Base-by-base conservation (phyloP, 2,113 vertebrate species). In the Lethenteron reissneri region DNA sequence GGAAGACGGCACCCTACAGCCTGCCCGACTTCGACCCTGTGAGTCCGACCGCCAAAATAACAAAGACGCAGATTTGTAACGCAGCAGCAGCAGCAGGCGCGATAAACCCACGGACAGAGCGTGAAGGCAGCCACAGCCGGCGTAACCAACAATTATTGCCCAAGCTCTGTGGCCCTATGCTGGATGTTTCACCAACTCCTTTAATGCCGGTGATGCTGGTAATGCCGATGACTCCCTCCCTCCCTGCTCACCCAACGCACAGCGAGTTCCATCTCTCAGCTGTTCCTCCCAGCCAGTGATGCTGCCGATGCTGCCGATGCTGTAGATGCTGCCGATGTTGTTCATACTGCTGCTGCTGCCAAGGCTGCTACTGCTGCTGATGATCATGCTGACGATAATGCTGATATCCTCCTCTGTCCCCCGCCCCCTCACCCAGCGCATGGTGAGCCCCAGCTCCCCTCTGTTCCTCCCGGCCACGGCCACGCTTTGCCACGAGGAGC, bases 1-100 rank as follows among this genome's bases (percentile, higher is more conserved):
- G 87, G 88, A 87, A 86, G 7, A 72, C 57, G 0, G 84, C 87
- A 64, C 57, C 77, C 56, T 89, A 83, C 72, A 80, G 69, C 21
- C 74, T 86, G 57, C 89, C 89, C 1, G 56, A 75, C 3, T 86
- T 88, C 71, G 86, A 92, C 74, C 89, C 89, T 19, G 88, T 92
- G 75, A 86, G 83, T 72, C n/a, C 1, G 17, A 9, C 57, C 12
- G 69, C 8, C 56, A 12, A 56, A 9, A 12, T 19, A 8, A 9
- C 69, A 9, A 2, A 56, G 14, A 14, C 69, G 12, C n/a, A 13
- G 7, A 8, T 12, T 17, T 15, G 8, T 8, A 8, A 14, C 5
- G 17, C 14, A 6, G 17, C 8, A 19, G n/a, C n/a, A n/a, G 25
- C 14, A 57, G 3, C 15, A 56, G 25, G 15, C 5, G 14, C 4